Evolutionary conservation across 2,113 vertebrate genomes (phyloP), one percentile per base, ranked within the genome.

Genomic region (Mesitornis unicolor): DNA sequence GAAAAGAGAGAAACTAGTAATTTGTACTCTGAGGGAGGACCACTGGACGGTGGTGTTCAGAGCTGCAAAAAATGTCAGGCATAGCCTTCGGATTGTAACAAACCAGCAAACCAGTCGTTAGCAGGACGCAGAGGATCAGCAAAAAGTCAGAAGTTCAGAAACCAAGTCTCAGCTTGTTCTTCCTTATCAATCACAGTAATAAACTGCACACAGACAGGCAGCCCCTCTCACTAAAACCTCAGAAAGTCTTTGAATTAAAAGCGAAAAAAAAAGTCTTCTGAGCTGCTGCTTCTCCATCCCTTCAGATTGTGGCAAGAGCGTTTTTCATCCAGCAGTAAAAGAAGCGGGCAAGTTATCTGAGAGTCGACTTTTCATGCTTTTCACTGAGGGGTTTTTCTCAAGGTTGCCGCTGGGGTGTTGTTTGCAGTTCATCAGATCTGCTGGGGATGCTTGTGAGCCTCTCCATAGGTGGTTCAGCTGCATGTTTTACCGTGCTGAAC

Each of bases 101-200:
- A 78, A 29, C 2, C 10, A 42, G 21, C 12, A 67, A 57, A 89
- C 53, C 35, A 28, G 43, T 40, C 59, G 33, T 79, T 93, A 79
- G 61, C n/a, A 69, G 61, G 90, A 84, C 8, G 1, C 0, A 71
- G 68, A 79, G 8, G 43, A 82, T 84, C 69, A 87, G 85, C 69
- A 80, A 78, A 76, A 74, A 79, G 76, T 36, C 76, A 56, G 18
- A 70, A 87, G 57, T 84, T 96, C 89, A 87, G 43, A 95, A 90
- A 69, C 59, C 12, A 65, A 87, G 65, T 85, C 56, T 71, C 3
- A 1, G 38, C 40, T 56, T 75, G 47, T 60, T 96, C 84, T 73
- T 93, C 84, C 81, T 92, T 79, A 85, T 84, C 87, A 94, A 91
- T 94, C 74, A 89, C 47, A 40, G 29, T 84, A 87, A 89, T 48